phyloP scores from a whole-genome alignment of 2,113 vertebrate genomes.

The Bostrychus sinensis region DNA sequence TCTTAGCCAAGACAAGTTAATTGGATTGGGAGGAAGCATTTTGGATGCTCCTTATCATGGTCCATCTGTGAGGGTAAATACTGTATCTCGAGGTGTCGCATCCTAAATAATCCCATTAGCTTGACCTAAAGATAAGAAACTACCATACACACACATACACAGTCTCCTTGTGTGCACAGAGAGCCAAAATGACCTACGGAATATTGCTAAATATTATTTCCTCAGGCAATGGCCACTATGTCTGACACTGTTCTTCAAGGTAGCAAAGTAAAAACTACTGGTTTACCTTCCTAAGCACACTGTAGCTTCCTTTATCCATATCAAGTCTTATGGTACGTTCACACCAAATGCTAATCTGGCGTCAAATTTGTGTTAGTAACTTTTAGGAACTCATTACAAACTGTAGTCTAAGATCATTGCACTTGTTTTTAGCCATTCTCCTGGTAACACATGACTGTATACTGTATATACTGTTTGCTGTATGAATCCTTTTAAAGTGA shows the following conservation, averaged over 20 bases:
- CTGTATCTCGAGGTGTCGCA: conserved; percentile 41
- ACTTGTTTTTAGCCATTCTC: no score
- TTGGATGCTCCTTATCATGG: conserved; percentile 43
- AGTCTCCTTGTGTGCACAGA: neutral
- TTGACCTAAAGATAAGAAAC: conserved; percentile 43
- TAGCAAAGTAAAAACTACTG: neutral
- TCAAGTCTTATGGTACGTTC: no score
- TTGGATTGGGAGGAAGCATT: conserved; percentile 56
- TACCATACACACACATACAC: neutral
- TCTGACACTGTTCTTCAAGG: neutral
- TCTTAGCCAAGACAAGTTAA: conserved; percentile 40
- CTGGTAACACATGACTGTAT: no score
- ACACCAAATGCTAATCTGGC: no score
- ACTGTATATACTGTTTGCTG: no score
- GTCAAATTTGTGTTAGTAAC: no score
- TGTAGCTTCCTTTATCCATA: no score
- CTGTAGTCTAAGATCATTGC: no score
- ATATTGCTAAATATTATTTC: neutral
- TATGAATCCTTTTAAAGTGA: no score
- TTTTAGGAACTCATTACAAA: no score
- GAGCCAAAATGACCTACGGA: neutral
- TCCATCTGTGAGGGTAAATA: conserved; percentile 38
- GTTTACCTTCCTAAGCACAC: conserved; percentile 12
- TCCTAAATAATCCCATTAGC: conserved; percentile 52
- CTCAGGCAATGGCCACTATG: neutral